Percentiles rank a stretch among this genome's conserved stretches.
These are phyloP conservation scores for zebrafish (Danio rerio) DNA, from an alignment of 2,113 vertebrate species.

Conservation along the genomic window GRCz12tu NC_133199.1:3499501-3500000, in stretches of 20 bases:
- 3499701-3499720: background rate
- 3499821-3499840: background rate
- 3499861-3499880: slow-evolving; percentile 30
- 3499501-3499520: too few species aligned
- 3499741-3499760: background rate
- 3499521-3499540: too few species aligned
- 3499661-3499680: too few species aligned
- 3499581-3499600: too few species aligned
- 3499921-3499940: slow-evolving; percentile 58
- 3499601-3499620: too few species aligned
- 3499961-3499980: slow-evolving; percentile 74
- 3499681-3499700: background rate
- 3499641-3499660: too few species aligned
- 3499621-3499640: too few species aligned
- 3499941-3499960: slow-evolving; percentile 68
- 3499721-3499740: background rate
- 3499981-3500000: slow-evolving; percentile 57
- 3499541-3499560: too few species aligned
- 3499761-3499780: background rate
- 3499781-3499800: slow-evolving; percentile 11
- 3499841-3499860: slow-evolving; percentile 39
- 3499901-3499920: slow-evolving; percentile 66
- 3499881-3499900: slow-evolving; percentile 40
- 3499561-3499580: too few species aligned
- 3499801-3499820: background rate